Evolutionary conservation across 2,888 invertebrate species (phyloP).

Genomic region (Apodemia zela): DNA sequence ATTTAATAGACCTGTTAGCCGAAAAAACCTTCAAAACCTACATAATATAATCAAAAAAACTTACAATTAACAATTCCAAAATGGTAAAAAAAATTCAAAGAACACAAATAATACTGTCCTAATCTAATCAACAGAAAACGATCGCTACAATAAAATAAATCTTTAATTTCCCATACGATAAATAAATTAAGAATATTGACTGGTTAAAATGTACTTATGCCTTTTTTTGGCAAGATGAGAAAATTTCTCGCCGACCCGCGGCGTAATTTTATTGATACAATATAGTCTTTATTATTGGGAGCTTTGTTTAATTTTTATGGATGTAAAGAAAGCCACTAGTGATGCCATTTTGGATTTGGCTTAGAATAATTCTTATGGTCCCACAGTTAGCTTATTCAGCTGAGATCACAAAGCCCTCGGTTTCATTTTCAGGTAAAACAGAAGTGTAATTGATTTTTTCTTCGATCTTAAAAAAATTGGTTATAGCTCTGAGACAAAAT

Average conservation of each 20-base stretch:
- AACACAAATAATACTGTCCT: constrained; percentile 43
- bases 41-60: constrained; percentile 26
- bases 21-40: constrained; percentile 35
- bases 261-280: constrained; percentile 11
- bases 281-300: neutral
- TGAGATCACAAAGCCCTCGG: too few species aligned
- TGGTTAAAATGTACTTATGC: constrained; percentile 17
- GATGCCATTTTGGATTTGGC: too few species aligned
- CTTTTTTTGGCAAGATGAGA: constrained; percentile 19
- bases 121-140: constrained; percentile 23
- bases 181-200: constrained; percentile 14
- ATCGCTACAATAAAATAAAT: constrained; percentile 23
- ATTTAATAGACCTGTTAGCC: constrained; percentile 43
- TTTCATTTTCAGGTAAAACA: too few species aligned
- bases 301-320: neutral
- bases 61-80: constrained; percentile 20
- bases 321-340: neutral
- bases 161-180: constrained; percentile 33
- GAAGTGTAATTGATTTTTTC: too few species aligned
- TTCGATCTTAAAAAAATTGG: too few species aligned
- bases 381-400: too few species aligned
- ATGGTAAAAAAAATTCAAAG: constrained; percentile 32
- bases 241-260: constrained; percentile 20
- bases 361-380: too few species aligned
- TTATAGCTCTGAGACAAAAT: too few species aligned